These are phyloP conservation scores for Rugalucina vietnamica DNA, from an alignment of 2,888 invertebrate species.

Conservation along the genomic window DNA sequence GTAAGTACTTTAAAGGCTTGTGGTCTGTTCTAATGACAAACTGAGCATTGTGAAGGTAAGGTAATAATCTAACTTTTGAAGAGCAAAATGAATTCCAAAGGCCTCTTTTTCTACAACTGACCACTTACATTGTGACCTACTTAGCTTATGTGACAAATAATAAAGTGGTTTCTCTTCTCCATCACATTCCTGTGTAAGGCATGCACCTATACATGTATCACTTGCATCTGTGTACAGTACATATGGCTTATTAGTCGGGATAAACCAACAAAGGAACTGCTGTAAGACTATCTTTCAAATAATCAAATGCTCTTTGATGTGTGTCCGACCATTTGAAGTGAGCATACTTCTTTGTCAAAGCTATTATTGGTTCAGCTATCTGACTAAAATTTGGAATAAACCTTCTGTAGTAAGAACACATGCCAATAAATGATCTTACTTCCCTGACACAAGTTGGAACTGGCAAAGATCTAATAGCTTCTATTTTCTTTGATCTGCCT, in stretches of 20 bases:
- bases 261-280: conserved; percentile 18
- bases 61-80: conserved; percentile 34
- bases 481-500: conserved; percentile 38
- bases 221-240: conserved; percentile 21
- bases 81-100: conserved; percentile 16
- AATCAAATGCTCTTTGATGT: conserved; percentile 25
- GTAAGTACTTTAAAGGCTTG: conserved; percentile 37
- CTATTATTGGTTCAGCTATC: conserved; percentile 16
- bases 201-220: conserved; percentile 10
- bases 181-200: neutral
- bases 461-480: conserved; percentile 37
- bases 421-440: conserved; percentile 30
- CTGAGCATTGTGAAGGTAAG: neutral
- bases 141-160: conserved; percentile 14
- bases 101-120: conserved; percentile 14
- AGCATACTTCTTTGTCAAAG: too few species aligned
- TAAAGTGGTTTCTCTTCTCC: conserved; percentile 21
- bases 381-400: conserved; percentile 53
- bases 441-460: too few species aligned
- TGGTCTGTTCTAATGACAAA: conserved; percentile 44
- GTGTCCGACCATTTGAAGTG: conserved; percentile 16
- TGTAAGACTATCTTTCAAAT: conserved; percentile 15
- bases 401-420: conserved; percentile 32
- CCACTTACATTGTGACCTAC: conserved; percentile 1
- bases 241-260: conserved; percentile 21